Evolutionary conservation across 1,140 invertebrate species (phyloP).

Genomic region (Heliconius melpomene): DNA sequence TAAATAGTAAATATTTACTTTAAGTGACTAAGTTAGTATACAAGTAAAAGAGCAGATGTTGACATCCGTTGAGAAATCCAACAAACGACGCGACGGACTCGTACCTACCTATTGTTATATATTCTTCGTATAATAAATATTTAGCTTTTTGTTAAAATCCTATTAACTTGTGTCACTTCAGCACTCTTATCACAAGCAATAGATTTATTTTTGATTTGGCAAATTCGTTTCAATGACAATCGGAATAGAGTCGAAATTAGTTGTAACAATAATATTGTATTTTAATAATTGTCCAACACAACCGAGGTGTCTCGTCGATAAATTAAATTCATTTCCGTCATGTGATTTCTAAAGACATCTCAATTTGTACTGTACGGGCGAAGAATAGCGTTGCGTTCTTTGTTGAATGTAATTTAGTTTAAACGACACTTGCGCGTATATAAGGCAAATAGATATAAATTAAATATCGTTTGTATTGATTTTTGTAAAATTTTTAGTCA

Average conservation of each 20-base stretch:
- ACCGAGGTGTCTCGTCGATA: conserved; percentile 68
- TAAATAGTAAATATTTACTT: conserved; percentile 73
- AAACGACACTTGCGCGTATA: conserved; percentile 1
- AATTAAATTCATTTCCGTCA: conserved; percentile 78
- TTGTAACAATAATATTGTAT: conserved; percentile 43
- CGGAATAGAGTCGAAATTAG: conserved; percentile 6
- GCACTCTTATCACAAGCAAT: conserved; percentile 43
- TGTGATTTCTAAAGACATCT: conserved; percentile 74
- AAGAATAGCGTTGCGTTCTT: neutral
- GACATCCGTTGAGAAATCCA: conserved; percentile 57
- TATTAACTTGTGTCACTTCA: conserved; percentile 74
- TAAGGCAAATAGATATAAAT: neutral
- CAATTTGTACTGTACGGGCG: conserved; percentile 66
- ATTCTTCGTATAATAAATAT: conserved; percentile 76
- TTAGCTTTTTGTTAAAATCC: conserved; percentile 79
- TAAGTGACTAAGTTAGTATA: conserved; percentile 52
- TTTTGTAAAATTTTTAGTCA: neutral
- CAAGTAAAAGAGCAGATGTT: conserved; percentile 50
- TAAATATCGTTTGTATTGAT: neutral
- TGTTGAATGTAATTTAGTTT: conserved; percentile 11
- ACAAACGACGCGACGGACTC: conserved; percentile 63
- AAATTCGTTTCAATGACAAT: neutral
- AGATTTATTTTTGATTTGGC: conserved; percentile 17
- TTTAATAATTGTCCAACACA: conserved; percentile 70
- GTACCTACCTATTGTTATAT: conserved; percentile 60